Percentiles rank a stretch among this genome's conserved stretches.
Evolutionary conservation across 2,888 invertebrate species (phyloP).

Genomic region (Cosmopolites sordidus): DNA sequence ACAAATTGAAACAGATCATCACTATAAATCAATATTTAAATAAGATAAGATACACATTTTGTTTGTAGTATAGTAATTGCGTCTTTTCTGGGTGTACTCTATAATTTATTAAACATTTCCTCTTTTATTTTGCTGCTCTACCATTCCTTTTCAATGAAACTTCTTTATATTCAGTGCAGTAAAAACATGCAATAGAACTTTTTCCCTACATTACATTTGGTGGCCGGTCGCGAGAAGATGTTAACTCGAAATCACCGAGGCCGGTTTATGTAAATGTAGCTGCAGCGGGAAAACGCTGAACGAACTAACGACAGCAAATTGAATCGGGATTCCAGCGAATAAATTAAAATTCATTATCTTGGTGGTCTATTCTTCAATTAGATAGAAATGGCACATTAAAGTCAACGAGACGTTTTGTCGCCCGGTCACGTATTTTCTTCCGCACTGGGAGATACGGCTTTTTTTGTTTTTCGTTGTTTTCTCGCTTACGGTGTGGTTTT

Average conservation of each 20-base stretch:
- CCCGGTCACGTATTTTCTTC: constrained; percentile 16
- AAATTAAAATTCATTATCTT: constrained; percentile 38
- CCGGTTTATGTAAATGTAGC: constrained; percentile 4
- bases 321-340: constrained; percentile 34
- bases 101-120: not conserved
- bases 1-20: too few relatives aligned
- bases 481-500: too few relatives aligned
- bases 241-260: too few relatives aligned
- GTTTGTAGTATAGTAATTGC: too few relatives aligned
- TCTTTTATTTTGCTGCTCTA: not conserved
- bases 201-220: too few relatives aligned
- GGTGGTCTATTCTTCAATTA: constrained; percentile 36
- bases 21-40: too few relatives aligned
- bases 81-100: too few relatives aligned
- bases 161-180: not conserved
- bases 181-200: too few relatives aligned
- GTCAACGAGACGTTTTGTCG: constrained; percentile 22
- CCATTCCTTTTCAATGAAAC: not conserved
- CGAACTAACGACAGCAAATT: constrained; percentile 27
- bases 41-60: too few relatives aligned
- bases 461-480: too few relatives aligned
- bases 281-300: constrained; percentile 6
- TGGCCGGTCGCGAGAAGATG: too few relatives aligned
- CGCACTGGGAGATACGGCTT: not conserved
- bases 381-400: constrained; percentile 35